Evolutionary conservation across 2,797 vertebrate genomes (phyloP), one percentile per base, ranked within the genome.

Genomic region (Bovichtus variegatus): DNA sequence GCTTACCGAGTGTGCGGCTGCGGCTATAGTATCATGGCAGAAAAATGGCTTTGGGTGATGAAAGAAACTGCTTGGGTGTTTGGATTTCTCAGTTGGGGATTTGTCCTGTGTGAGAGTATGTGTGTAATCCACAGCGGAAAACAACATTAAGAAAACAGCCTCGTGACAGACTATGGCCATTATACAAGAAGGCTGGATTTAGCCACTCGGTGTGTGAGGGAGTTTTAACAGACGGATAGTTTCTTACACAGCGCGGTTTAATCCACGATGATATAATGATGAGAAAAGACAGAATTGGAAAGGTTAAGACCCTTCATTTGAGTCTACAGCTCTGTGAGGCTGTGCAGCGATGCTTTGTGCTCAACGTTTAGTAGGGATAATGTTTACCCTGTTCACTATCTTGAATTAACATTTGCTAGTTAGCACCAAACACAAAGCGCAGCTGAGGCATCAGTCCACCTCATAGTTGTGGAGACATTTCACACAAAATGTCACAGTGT

Each of bases 91-190:
- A 83, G 79, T 70, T 66, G 23, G 4, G 85, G 84, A 85, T 90
- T 86, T 91, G 71, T 78, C 71, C 63, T 23, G 66, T 46, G 67
- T 53, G 79, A 65, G 61, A 71, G 66, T 44, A 15, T 62, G 72
- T 40, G 87, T 87, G 80, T 84, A 87, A 90, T 90, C 78, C 69
- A 64, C 63, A 71, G 85, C 54, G 57, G 84, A 91, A 90, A 91
- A 91, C 84, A 82, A 84, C 81, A 80, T 91, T 87, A 89, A 41
- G 51, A 36, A 86, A 87, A 87, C 82, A 65, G 81, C 69, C 54
- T 74, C 73, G 47, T 67, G 76, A 79, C 73, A 73, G 70, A 71
- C 78, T 40, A 54, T 2, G 31, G 78, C 2, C 67, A 57, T 84
- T 85, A 78, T 53, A 65, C 1, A 2, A 72, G 50, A 60, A 69